Conservation (phyloP, 2,888 invertebrate genomes). For the Polyommatus iphigenia region DNA sequence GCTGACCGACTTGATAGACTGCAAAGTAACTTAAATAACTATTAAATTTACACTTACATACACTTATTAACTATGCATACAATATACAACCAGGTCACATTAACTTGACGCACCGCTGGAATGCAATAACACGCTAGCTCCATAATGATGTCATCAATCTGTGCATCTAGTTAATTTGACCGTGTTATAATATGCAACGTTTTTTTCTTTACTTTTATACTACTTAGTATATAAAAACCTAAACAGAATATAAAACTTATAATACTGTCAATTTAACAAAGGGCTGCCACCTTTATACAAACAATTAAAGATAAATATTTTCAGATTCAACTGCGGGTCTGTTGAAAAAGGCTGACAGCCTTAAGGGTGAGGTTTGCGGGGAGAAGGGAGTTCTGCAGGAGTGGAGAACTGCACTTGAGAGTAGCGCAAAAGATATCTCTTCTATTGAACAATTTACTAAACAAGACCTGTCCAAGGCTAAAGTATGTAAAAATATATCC, state of each 20-base stretch:
- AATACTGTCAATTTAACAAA: no score
- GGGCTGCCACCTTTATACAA: no score
- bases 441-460: constrained; percentile 86
- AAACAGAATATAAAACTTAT: no score
- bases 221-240: no score
- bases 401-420: constrained; percentile 86
- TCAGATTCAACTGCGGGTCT: constrained; percentile 76
- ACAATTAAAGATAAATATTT: constrained; percentile 35
- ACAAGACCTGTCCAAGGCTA: constrained; percentile 84
- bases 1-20: constrained; percentile 63
- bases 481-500: constrained; percentile 54
- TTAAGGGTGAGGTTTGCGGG: constrained; percentile 84
- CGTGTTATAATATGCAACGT: no score
- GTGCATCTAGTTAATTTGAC: no score
- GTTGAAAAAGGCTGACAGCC: constrained; percentile 81
- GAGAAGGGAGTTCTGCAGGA: constrained; percentile 84
- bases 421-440: constrained; percentile 84
- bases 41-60: constrained; percentile 30
- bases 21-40: constrained; percentile 49
- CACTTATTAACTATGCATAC: no score
- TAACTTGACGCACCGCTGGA: no score
- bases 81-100: no score
- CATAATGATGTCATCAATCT: no score
- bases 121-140: no score
- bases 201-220: neutral